Conservation (phyloP, 2,888 invertebrate species). For the Drosophila greeni region DNA sequence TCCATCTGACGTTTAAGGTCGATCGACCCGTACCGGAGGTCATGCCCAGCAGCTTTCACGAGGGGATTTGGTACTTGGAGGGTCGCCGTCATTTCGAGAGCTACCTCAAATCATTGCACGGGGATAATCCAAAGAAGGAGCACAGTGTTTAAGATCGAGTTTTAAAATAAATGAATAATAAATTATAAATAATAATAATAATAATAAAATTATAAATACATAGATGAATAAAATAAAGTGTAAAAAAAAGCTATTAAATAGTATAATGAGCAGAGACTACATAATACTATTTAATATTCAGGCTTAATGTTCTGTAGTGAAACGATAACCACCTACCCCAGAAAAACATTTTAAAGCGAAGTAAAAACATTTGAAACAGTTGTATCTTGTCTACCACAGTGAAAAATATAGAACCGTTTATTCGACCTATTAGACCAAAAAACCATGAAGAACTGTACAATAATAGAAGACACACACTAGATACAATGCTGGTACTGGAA, state of each 20-base stretch:
- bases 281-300: no score
- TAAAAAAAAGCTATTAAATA: no score
- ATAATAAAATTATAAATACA: no score
- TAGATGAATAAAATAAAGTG: no score
- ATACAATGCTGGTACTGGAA: slow-evolving; percentile 44
- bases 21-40: slow-evolving; percentile 80
- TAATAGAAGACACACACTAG: slow-evolving; percentile 30
- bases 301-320: no score
- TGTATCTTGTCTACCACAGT: slow-evolving; percentile 1
- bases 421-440: slow-evolving; percentile 11
- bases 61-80: slow-evolving; percentile 82
- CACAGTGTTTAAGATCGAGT: not conserved
- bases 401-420: slow-evolving; percentile 20
- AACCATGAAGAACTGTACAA: slow-evolving; percentile 26
- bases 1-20: slow-evolving; percentile 84
- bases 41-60: slow-evolving; percentile 84
- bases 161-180: not conserved
- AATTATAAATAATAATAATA: no score
- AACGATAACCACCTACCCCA: no score
- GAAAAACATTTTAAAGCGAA: not conserved
- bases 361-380: not conserved
- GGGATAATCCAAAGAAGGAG: not conserved
- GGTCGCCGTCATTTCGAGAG: slow-evolving; percentile 80
- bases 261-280: no score
- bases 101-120: not conserved